phyloP scores from a whole-genome alignment of 2,888 invertebrate genomes.

The Orchesella flavescens region DNA sequence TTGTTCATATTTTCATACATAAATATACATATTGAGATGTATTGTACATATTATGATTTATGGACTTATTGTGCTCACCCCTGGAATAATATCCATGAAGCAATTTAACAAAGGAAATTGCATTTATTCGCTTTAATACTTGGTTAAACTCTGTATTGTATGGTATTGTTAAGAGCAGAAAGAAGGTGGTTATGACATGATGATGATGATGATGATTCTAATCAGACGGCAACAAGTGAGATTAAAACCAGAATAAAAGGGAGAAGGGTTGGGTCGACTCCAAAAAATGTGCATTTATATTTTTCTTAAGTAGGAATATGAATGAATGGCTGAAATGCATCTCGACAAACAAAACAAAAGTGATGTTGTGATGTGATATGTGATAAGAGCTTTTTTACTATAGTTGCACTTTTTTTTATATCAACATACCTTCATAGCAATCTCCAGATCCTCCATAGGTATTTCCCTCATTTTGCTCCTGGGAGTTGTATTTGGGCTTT shows the following conservation, averaged over 20 bases:
- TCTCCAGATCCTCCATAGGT: slow-evolving; percentile 63
- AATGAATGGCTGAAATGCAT: not conserved
- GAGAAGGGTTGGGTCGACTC: not conserved
- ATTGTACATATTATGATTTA: too few species aligned
- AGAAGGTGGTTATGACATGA: too few species aligned
- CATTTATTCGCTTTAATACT: not conserved
- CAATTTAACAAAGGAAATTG: not conserved
- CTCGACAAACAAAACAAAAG: slow-evolving; percentile 1
- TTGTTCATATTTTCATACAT: too few species aligned
- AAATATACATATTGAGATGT: too few species aligned
- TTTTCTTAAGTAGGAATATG: not conserved
- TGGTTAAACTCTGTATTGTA: too few species aligned
- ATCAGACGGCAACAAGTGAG: too few species aligned
- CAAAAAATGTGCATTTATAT: not conserved
- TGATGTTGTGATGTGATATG: not conserved
- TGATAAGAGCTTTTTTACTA: not conserved
- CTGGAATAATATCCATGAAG: not conserved
- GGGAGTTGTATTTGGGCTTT: not conserved
- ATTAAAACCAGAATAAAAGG: too few species aligned
- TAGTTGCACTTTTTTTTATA: not conserved
- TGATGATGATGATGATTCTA: too few species aligned
- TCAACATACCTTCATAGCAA: slow-evolving; percentile 56
- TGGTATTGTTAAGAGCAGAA: too few species aligned
- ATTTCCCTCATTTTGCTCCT: slow-evolving; percentile 52
- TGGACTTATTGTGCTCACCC: not conserved